Evolutionary conservation across 2,797 vertebrate genomes (phyloP).

Genomic region (Lacerta agilis): DNA sequence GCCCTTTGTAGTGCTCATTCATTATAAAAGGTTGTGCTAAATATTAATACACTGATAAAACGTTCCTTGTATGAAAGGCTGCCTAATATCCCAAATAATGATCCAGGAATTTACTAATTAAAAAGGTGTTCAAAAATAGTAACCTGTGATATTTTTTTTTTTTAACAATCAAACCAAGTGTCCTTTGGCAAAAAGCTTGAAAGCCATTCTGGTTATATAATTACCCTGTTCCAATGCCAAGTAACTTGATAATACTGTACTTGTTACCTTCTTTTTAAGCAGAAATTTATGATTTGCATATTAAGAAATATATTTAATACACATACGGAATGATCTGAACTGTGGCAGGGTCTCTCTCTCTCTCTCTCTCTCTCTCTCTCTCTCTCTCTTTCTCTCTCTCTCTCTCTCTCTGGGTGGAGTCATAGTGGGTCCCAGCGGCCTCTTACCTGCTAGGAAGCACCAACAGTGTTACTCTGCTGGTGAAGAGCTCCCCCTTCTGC

Average conservation of each 20-base stretch:
- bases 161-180: slow-evolving; percentile 12
- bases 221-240: slow-evolving; percentile 35
- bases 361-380: no score
- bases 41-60: slow-evolving; percentile 59
- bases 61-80: slow-evolving; percentile 44
- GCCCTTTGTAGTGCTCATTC: slow-evolving; percentile 18
- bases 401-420: no score
- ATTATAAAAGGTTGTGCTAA: slow-evolving; percentile 44
- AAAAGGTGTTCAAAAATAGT: slow-evolving; percentile 55
- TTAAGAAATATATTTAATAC: no score
- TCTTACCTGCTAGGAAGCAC: no score
- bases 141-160: slow-evolving; percentile 47
- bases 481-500: no score
- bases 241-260: slow-evolving; percentile 33
- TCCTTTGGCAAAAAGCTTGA: slow-evolving; percentile 14
- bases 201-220: slow-evolving; percentile 31
- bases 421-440: no score
- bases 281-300: slow-evolving; percentile 11
- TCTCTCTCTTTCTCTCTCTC: no score
- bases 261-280: not conserved
- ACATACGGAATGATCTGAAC: no score
- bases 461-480: no score
- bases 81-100: slow-evolving; percentile 22
- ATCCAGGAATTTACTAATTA: slow-evolving; percentile 23
- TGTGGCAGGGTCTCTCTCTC: no score